These are phyloP conservation scores for Eristalis intricaria DNA, from an alignment of 2,888 invertebrate species.

Conservation along the genomic window DNA sequence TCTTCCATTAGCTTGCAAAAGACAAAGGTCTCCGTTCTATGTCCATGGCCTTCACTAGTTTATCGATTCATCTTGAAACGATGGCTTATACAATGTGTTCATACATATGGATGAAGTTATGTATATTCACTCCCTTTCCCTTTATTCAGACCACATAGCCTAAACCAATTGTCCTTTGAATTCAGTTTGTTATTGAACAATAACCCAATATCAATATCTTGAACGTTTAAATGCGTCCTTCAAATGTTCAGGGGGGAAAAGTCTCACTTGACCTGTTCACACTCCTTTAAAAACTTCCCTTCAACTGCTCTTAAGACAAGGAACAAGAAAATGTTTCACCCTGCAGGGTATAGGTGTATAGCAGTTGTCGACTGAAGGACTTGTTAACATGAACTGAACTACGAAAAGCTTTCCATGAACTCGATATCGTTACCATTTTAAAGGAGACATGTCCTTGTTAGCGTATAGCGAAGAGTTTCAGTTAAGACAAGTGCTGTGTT, in stretches of 20 bases:
- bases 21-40: too few relatives aligned
- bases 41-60: too few relatives aligned
- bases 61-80: too few relatives aligned
- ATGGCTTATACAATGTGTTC: too few relatives aligned
- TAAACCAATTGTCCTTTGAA: too few relatives aligned
- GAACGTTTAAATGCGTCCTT: neutral
- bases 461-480: neutral
- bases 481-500: neutral
- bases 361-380: neutral
- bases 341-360: neutral
- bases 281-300: neutral
- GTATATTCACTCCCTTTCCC: too few relatives aligned
- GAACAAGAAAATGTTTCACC: neutral
- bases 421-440: neutral
- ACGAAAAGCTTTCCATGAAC: conserved; percentile 4
- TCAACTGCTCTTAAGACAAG: neutral
- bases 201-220: neutral
- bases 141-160: too few relatives aligned
- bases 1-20: too few relatives aligned
- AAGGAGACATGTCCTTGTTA: conserved; percentile 3
- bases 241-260: neutral
- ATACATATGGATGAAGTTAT: too few relatives aligned
- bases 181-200: neutral
- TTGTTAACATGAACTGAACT: neutral
- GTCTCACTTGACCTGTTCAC: neutral